Conservation (phyloP, 2,113 vertebrate genomes). For the Nanorana parkeri region DNA sequence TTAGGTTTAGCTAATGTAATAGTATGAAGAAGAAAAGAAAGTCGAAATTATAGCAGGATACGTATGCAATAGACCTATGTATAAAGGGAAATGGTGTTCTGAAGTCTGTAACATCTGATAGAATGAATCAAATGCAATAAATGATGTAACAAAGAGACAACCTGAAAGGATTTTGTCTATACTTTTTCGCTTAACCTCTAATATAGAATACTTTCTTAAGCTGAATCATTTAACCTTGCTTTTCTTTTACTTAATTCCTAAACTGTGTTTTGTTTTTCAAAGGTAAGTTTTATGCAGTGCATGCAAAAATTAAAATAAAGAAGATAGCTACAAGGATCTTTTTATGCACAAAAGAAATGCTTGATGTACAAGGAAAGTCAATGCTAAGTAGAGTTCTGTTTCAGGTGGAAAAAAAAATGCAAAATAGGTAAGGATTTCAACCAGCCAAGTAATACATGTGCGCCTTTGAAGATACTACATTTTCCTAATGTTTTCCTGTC, state of each 20-base stretch:
- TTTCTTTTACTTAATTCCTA: slow-evolving; percentile 18
- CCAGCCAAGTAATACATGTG: slow-evolving; percentile 39
- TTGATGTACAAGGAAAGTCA: slow-evolving; percentile 35
- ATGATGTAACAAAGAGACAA: neutral
- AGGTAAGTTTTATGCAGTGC: slow-evolving; percentile 38
- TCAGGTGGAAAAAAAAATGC: slow-evolving; percentile 41
- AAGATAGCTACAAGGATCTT: neutral
- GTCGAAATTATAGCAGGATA: too few relatives aligned
- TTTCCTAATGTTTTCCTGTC: slow-evolving; percentile 28
- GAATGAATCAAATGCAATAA: slow-evolving; percentile 1
- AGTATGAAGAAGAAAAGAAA: too few relatives aligned
- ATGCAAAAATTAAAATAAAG: slow-evolving; percentile 49
- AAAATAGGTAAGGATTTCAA: slow-evolving; percentile 38
- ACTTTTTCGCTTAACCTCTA: slow-evolving; percentile 15
- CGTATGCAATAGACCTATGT: too few relatives aligned
- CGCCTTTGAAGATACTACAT: slow-evolving; percentile 43
- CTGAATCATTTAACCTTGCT: slow-evolving; percentile 50
- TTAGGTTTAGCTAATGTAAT: too few relatives aligned
- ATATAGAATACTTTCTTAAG: slow-evolving; percentile 17
- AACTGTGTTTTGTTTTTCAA: slow-evolving; percentile 34
- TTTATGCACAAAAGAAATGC: slow-evolving; percentile 38
- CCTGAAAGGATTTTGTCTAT: slow-evolving; percentile 5
- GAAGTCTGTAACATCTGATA: neutral
- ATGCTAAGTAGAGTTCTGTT: slow-evolving; percentile 35
- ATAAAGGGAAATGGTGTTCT: too few relatives aligned